A percentile compares a stretch with the other conserved stretches of the same genome.
phyloP scores from a whole-genome alignment of 2,888 invertebrate genomes.

The Lasioglossum morio region DNA sequence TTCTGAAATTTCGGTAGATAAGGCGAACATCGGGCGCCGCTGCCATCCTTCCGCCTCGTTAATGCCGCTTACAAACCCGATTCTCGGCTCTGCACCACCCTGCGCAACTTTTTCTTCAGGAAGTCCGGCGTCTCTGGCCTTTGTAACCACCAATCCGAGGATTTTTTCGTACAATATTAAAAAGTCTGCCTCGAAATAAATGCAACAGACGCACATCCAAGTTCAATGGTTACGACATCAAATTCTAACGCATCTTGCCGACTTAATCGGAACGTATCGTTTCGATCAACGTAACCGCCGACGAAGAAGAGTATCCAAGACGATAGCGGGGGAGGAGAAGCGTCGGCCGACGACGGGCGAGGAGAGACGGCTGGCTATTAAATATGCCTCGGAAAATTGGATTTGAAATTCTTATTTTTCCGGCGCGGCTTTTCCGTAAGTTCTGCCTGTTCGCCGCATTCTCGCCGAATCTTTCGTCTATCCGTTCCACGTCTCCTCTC shows the following conservation, averaged over 20 bases:
- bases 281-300: conserved; percentile 69
- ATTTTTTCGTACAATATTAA: neutral
- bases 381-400: conserved; percentile 81
- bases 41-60: conserved; percentile 59
- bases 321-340: conserved; percentile 16
- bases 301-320: neutral
- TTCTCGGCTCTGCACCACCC: neutral
- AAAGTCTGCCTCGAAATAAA: neutral
- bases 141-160: neutral
- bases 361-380: conserved; percentile 72
- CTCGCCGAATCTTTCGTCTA: neutral
- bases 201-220: neutral
- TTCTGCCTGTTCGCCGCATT: conserved; percentile 13
- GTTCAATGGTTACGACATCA: neutral
- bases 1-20: conserved; percentile 57
- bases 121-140: neutral
- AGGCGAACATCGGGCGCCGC: conserved; percentile 39
- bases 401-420: conserved; percentile 82
- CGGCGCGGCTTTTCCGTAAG: conserved; percentile 48
- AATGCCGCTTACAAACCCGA: conserved; percentile 52
- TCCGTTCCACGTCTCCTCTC: neutral
- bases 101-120: neutral
- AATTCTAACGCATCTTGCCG: neutral
- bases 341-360: conserved; percentile 40
- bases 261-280: conserved; percentile 68